Conservation (phyloP, 2,888 invertebrate species). For the Parnassius glacialis region DNA sequence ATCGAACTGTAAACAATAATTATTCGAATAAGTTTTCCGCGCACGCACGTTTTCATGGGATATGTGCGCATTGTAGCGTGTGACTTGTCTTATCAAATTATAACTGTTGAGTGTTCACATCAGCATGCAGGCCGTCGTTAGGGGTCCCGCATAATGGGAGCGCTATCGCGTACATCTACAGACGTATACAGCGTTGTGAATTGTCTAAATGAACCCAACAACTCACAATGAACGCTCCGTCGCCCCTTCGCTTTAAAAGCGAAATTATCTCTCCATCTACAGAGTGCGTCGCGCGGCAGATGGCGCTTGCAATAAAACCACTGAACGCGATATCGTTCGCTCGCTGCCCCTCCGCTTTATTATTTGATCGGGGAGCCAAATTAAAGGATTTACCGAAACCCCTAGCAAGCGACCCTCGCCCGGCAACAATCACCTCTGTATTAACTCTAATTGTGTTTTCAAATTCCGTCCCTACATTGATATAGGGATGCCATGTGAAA, state of each 20-base stretch:
- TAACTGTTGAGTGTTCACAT: conserved; percentile 56
- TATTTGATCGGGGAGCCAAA: conserved; percentile 81
- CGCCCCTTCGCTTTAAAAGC: conserved; percentile 64
- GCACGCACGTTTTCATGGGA: neutral
- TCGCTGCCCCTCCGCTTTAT: conserved; percentile 73
- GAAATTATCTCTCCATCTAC: conserved; percentile 78
- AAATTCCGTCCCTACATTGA: conserved; percentile 75
- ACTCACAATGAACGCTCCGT: conserved; percentile 62
- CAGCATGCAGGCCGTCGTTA: conserved; percentile 56
- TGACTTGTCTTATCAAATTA: conserved; percentile 60
- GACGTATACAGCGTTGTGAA: conserved; percentile 59
- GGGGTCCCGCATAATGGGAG: conserved; percentile 58
- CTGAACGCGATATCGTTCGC: conserved; percentile 78
- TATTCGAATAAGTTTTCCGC: conserved; percentile 21
- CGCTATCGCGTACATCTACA: conserved; percentile 67
- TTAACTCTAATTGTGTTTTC: conserved; percentile 82
- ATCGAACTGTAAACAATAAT: conserved; percentile 24
- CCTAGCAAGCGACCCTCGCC: conserved; percentile 72
- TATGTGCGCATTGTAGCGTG: conserved; percentile 31
- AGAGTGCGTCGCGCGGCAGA: conserved; percentile 68
- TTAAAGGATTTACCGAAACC: conserved; percentile 79
- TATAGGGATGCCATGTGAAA: conserved; percentile 67
- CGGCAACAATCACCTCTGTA: conserved; percentile 80
- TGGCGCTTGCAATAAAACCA: conserved; percentile 81
- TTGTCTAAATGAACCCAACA: conserved; percentile 73